Conservation (phyloP, 92 coral and sea anemone genomes). For the Epizoanthus illoricatus region DNA sequence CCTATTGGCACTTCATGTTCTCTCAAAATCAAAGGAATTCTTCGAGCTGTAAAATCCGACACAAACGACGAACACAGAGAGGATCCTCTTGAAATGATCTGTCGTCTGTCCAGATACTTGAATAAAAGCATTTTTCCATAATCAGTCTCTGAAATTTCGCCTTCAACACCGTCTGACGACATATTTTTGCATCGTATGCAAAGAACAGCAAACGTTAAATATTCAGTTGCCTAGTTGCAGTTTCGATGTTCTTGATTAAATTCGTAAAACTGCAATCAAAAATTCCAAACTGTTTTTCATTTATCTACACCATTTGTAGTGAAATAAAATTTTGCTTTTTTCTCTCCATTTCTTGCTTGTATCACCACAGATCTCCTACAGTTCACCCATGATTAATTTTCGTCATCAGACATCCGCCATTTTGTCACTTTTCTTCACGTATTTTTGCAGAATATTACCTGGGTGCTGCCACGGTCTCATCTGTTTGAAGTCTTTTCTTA, state of each 20-base stretch:
- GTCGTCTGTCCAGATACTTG: slow-evolving; percentile 61
- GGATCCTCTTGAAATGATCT: slow-evolving; percentile 25
- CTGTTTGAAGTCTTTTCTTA: background rate
- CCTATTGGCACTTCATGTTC: slow-evolving; percentile 64
- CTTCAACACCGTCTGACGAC: slow-evolving; percentile 6
- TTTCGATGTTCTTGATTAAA: background rate
- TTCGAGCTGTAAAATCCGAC: slow-evolving; percentile 53
- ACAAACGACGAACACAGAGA: slow-evolving; percentile 43
- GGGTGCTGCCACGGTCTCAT: background rate
- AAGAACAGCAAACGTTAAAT: background rate
- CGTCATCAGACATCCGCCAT: slow-evolving; percentile 24
- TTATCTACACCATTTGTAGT: background rate
- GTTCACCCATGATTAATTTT: slow-evolving; percentile 13
- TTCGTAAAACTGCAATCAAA: background rate
- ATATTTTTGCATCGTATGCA: slow-evolving; percentile 18
- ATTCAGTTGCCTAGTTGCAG: background rate
- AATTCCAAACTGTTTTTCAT: background rate
- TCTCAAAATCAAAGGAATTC: slow-evolving; percentile 59
- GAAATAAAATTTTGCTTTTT: background rate
- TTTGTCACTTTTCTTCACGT: background rate
- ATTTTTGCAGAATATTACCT: background rate
- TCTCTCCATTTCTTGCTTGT: background rate
- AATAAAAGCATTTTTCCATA: slow-evolving; percentile 51
- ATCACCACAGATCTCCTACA: slow-evolving; percentile 6
- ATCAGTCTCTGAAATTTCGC: slow-evolving; percentile 8